These are phyloP conservation scores for Enteromius radiatus DNA, from an alignment of 2,797 vertebrate genomes.

Conservation along the genomic window DNA sequence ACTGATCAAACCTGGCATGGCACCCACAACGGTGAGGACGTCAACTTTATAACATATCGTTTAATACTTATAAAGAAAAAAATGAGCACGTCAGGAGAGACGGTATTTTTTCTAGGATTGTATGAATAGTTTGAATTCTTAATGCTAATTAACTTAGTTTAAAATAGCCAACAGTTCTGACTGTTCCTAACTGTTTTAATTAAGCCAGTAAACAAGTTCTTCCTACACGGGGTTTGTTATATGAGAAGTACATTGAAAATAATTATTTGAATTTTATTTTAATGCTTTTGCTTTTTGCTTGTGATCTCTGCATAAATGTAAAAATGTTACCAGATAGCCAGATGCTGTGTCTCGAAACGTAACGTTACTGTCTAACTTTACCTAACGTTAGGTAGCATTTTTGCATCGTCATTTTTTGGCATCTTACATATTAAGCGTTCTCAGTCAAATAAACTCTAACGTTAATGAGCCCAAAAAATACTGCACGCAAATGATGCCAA, in stretches of 20 bases:
- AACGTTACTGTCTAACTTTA: too few relatives aligned
- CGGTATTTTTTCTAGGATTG: background rate
- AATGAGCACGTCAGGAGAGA: background rate
- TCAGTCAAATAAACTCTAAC: background rate
- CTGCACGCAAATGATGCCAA: background rate
- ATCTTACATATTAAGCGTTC: background rate
- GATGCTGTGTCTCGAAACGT: background rate
- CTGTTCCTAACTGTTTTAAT: background rate
- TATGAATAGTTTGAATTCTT: constrained; percentile 24
- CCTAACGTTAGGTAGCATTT: background rate
- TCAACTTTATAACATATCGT: constrained; percentile 2
- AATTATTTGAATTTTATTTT: too few relatives aligned
- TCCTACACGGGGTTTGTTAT: background rate
- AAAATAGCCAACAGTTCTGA: constrained; percentile 16
- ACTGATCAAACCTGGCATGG: constrained; percentile 59
- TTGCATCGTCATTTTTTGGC: background rate
- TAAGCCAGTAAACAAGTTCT: background rate
- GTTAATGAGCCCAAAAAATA: background rate
- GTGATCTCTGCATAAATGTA: background rate
- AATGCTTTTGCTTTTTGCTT: background rate
- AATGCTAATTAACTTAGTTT: background rate
- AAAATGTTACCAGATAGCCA: background rate
- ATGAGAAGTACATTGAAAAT: background rate
- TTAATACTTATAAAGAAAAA: background rate
- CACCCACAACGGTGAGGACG: constrained; percentile 61